Evolutionary conservation across 2,797 vertebrate species (phyloP).

Genomic region (Chelonia mydas): DNA sequence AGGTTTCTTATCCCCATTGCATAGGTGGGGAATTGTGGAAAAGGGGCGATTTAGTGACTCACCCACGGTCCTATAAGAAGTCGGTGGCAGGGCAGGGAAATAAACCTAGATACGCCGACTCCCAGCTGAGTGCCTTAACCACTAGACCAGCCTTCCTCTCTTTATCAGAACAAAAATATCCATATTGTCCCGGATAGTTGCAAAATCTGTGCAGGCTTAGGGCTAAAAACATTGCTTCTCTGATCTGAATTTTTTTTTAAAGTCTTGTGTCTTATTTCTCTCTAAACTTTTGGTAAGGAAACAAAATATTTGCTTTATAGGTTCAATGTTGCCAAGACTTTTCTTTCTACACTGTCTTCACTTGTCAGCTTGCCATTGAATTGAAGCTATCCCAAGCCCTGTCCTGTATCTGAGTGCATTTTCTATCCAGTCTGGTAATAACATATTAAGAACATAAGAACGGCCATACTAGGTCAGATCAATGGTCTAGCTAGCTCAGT

Average conservation of each 20-base stretch:
- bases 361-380: not conserved
- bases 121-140: not conserved
- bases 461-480: not conserved
- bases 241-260: not conserved
- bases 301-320: not conserved
- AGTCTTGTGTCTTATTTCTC: not conserved
- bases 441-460: not conserved
- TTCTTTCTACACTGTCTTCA: not conserved
- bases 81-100: not conserved
- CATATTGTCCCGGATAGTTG: not conserved
- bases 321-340: not conserved
- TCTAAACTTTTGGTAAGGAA: not conserved
- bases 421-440: not conserved
- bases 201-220: not conserved
- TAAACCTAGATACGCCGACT: accelerated
- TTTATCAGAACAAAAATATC: not conserved
- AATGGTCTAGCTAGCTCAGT: not conserved
- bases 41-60: not conserved
- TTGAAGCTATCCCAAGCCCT: not conserved
- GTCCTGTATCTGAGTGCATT: not conserved
- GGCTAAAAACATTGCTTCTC: not conserved
- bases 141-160: not conserved
- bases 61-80: not conserved
- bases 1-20: not conserved
- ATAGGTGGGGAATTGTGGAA: not conserved